Conservation (phyloP, 2,888 invertebrate species). For the Dryobota labecula region DNA sequence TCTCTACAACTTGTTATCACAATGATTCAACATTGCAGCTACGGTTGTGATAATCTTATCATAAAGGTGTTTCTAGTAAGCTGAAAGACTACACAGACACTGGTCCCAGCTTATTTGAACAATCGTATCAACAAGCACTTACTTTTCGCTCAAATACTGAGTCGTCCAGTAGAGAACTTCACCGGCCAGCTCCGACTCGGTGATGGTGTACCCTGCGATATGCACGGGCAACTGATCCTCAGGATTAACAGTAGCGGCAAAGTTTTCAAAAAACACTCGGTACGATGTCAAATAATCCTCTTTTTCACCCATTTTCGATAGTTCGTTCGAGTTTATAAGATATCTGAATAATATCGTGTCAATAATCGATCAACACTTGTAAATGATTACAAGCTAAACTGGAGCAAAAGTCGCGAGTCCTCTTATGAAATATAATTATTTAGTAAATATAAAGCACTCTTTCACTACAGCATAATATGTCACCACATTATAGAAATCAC, state of each 20-base stretch:
- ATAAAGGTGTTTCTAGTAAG: constrained; percentile 51
- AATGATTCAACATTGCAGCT: constrained; percentile 39
- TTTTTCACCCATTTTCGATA: constrained; percentile 88
- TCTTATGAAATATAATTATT: constrained; percentile 55
- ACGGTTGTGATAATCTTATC: constrained; percentile 63
- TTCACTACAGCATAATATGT: constrained; percentile 64
- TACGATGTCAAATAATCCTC: constrained; percentile 93
- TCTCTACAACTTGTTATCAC: constrained; percentile 37
- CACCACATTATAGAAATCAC: constrained; percentile 64
- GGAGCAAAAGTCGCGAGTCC: constrained; percentile 60
- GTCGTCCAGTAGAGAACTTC: constrained; percentile 94
- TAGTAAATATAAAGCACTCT: constrained; percentile 65
- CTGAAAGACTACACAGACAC: constrained; percentile 29
- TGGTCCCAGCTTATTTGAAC: constrained; percentile 7
- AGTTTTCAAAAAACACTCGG: constrained; percentile 93
- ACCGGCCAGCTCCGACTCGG: constrained; percentile 93
- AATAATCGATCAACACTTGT: constrained; percentile 76
- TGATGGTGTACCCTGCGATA: constrained; percentile 92
- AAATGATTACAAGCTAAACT: constrained; percentile 62
- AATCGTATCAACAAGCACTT: constrained; percentile 79
- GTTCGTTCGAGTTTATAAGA: constrained; percentile 58
- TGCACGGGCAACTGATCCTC: constrained; percentile 94
- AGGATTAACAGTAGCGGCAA: constrained; percentile 92
- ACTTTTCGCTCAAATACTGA: constrained; percentile 94
- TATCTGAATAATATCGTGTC: constrained; percentile 66